These are phyloP conservation scores for Melipona quadrifasciata DNA, from an alignment of 1,140 invertebrate species.

Conservation along the genomic window DNA sequence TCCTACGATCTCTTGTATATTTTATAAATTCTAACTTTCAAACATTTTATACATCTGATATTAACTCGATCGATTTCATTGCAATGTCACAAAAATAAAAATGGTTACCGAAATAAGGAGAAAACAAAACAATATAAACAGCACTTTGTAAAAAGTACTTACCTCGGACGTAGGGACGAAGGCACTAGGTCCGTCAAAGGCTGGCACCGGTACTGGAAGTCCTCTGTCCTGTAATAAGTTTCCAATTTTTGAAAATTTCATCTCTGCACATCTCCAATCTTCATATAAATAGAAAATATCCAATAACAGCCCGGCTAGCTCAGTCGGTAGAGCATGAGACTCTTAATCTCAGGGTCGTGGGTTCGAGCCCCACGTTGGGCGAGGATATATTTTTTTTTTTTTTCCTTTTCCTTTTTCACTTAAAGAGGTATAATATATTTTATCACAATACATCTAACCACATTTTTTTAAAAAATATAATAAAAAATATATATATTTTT, in stretches of 20 bases:
- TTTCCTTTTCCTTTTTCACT: constrained; percentile 7
- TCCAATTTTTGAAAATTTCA: neutral
- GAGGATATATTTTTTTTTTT: constrained; percentile 53
- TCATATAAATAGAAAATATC: accelerated
- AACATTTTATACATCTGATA: constrained; percentile 43
- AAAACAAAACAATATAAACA: neutral
- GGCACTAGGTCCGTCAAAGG: constrained; percentile 83
- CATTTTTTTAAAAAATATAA: neutral
- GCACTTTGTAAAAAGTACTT: constrained; percentile 69
- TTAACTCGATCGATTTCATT: neutral
- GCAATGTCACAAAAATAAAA: neutral
- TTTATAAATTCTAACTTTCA: neutral
- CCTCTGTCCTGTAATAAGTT: constrained; percentile 81
- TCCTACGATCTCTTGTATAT: neutral
- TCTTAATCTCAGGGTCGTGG: constrained; percentile 87
- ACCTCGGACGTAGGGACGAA: constrained; percentile 83
- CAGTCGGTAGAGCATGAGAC: constrained; percentile 86
- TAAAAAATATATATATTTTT: neutral
- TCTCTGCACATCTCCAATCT: neutral
- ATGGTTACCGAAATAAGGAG: neutral
- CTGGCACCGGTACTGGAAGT: constrained; percentile 82
- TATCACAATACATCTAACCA: neutral
- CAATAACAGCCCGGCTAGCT: constrained; percentile 75
- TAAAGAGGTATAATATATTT: neutral
- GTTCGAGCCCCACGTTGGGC: constrained; percentile 86